phyloP scores from a whole-genome alignment of 2,113 vertebrate genomes.

The Podilymbus podiceps region DNA sequence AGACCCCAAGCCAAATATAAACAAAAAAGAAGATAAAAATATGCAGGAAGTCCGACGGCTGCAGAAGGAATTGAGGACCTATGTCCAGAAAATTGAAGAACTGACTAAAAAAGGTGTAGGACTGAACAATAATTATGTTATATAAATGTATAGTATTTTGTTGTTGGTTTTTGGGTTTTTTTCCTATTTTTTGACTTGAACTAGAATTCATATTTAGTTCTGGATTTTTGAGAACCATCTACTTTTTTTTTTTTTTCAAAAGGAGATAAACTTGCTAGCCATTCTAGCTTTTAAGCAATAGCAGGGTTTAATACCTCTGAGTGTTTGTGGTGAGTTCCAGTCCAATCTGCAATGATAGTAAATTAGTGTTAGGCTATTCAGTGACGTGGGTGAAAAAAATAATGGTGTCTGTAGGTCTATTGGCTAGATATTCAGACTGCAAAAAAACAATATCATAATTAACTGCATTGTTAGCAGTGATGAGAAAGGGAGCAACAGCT shows the following conservation, averaged over 20 bases:
- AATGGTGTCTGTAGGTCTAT: neutral
- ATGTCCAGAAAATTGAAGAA: conserved; percentile 85
- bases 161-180: neutral
- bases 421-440: neutral
- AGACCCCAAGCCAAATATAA: neutral
- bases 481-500: neutral
- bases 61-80: conserved; percentile 83
- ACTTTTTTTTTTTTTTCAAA: neutral
- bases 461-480: neutral
- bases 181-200: neutral
- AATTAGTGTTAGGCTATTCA: neutral
- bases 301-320: neutral
- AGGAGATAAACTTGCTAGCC: neutral
- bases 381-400: neutral
- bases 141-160: neutral
- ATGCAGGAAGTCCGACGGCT: conserved; percentile 75
- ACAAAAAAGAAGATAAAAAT: conserved; percentile 47
- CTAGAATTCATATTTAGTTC: neutral
- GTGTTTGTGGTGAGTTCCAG: neutral
- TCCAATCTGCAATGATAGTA: neutral
- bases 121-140: neutral
- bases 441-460: neutral
- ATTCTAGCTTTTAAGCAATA: neutral
- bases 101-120: conserved; percentile 82
- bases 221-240: neutral